Conservation (phyloP, 2,888 invertebrate species). For the Cosmopolites sordidus region DNA sequence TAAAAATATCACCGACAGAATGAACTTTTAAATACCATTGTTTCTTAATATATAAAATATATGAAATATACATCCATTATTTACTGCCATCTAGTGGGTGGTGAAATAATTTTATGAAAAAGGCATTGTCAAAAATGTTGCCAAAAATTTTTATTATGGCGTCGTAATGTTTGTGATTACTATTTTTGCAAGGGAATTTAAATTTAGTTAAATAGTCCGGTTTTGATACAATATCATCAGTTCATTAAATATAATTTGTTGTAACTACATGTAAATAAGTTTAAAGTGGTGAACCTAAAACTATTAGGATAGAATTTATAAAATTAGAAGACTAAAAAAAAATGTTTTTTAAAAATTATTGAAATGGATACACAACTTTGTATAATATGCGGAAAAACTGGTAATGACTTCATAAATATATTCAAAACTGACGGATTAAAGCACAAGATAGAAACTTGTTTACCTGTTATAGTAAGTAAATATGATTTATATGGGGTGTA, state of each 20-base stretch:
- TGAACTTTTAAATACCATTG: too few species aligned
- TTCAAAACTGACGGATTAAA: conserved; percentile 46
- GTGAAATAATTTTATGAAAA: background rate
- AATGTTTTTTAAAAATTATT: background rate
- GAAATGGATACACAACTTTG: conserved; percentile 46
- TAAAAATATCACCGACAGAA: too few species aligned
- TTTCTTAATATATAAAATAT: background rate
- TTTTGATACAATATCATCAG: too few species aligned
- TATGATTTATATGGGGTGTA: too few species aligned
- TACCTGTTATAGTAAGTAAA: conserved; percentile 47
- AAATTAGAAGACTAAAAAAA: too few species aligned
- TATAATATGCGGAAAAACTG: conserved; percentile 45
- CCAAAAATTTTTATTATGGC: conserved; percentile 33
- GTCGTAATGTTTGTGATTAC: conserved; percentile 37
- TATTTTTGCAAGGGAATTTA: conserved; percentile 25
- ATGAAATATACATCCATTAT: background rate
- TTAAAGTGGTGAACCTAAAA: too few species aligned
- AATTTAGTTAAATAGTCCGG: too few species aligned
- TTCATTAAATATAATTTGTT: too few species aligned
- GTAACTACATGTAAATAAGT: too few species aligned
- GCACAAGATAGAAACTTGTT: conserved; percentile 47
- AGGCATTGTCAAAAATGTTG: conserved; percentile 27
- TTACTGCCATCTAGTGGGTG: conserved; percentile 15
- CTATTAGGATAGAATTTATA: too few species aligned
- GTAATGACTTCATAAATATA: conserved; percentile 42